These are phyloP conservation scores for Drosophila orena DNA, from an alignment of 1,140 invertebrate genomes.

Conservation along the genomic window DNA sequence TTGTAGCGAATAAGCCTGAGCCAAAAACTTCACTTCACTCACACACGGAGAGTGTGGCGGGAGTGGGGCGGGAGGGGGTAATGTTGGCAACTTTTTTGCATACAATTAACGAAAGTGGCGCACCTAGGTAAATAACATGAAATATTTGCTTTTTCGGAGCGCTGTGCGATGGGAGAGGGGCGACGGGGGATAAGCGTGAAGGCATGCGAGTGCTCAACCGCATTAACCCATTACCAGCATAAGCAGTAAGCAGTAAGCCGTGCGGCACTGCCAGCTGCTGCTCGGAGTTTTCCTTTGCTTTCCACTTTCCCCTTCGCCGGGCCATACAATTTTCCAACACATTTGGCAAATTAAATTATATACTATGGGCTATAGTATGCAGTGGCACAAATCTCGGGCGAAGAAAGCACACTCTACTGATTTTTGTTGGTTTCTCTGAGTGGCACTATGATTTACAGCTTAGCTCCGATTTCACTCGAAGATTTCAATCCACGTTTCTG, in stretches of 20 bases:
- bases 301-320: conserved; percentile 51
- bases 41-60: conserved; percentile 16
- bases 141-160: conserved; percentile 42
- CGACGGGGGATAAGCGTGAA: conserved; percentile 6
- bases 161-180: conserved; percentile 1
- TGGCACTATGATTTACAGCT: conserved; percentile 72
- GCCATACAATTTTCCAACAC: conserved; percentile 80
- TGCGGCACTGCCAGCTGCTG: conserved; percentile 35
- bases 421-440: conserved; percentile 54
- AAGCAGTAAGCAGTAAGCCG: conserved; percentile 55
- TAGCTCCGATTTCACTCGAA: conserved; percentile 25
- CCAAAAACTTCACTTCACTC: conserved; percentile 58
- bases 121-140: conserved; percentile 71
- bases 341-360: conserved; percentile 82
- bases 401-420: conserved; percentile 71
- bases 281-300: conserved; percentile 32
- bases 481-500: conserved; percentile 13
- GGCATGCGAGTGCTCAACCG: conserved; percentile 63
- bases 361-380: conserved; percentile 26
- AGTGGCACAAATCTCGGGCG: conserved; percentile 52
- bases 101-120: conserved; percentile 82
- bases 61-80: conserved; percentile 3
- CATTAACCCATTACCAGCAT: conserved; percentile 81
- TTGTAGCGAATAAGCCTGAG: conserved; percentile 67
- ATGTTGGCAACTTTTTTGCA: conserved; percentile 80